phyloP scores from a whole-genome alignment of 2,113 vertebrate species.

The Microcebus tavaratra region DNA sequence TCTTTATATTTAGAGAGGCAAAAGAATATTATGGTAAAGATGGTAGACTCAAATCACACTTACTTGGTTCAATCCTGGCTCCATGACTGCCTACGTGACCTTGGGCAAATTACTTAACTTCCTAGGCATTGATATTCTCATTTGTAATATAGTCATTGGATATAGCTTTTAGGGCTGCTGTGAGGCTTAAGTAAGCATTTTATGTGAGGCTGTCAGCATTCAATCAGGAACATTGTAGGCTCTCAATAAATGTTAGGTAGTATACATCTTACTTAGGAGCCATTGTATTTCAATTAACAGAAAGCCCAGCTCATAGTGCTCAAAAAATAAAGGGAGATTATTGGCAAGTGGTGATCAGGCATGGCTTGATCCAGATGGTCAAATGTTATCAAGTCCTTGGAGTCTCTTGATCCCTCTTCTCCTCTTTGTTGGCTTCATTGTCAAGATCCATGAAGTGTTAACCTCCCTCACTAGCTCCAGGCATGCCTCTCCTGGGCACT shows the following conservation, averaged over 20 bases:
- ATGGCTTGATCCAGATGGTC: slow-evolving; percentile 2
- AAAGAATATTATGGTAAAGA: not conserved
- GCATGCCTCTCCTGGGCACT: not conserved
- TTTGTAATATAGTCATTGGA: not conserved
- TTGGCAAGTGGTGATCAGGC: not conserved
- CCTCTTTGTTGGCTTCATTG: not conserved
- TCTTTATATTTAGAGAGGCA: not conserved
- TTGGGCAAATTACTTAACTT: slow-evolving; percentile 15
- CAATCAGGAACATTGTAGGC: not conserved
- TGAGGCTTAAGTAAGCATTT: not conserved
- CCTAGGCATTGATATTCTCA: not conserved
- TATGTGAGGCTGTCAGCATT: not conserved
- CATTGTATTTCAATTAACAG: not conserved
- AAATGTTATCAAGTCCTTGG: not conserved
- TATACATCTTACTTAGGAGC: not conserved
- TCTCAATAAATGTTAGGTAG: not conserved
- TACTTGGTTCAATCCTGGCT: not conserved
- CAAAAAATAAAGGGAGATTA: slow-evolving; percentile 8
- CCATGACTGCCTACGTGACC: not conserved
- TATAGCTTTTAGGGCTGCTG: not conserved
- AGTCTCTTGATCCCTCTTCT: not conserved
- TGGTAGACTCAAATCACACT: not conserved
- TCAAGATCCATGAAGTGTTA: not conserved
- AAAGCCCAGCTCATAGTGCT: not conserved
- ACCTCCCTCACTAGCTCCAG: not conserved